Base-by-base conservation (phyloP, 2,113 vertebrate genomes). In the Caloenas nicobarica region DNA sequence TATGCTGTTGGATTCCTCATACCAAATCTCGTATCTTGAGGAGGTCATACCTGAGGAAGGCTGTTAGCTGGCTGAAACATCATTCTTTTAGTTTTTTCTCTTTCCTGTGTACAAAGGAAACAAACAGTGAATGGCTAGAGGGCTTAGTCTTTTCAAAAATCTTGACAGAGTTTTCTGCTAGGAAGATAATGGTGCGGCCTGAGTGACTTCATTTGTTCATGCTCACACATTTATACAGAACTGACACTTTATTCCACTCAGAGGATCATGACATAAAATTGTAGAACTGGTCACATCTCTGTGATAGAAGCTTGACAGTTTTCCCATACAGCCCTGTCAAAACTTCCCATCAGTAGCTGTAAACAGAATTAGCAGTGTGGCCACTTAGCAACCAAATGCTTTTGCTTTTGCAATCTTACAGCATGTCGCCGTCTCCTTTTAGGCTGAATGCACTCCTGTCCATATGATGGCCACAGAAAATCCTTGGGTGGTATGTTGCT, bases 361-460 rank as follows among this genome's bases (percentile, higher is more conserved):
- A 69, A 89, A 65, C 26, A 87, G 79, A 89, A 88, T 77, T 94
- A 97, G 88, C 84, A 97, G 61, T 88, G 81, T 88, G 93, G 96
- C 95, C 91, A 94, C 82, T 97, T 95, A 60, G 92, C 79, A 86
- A 90, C 34, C 62, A 94, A 76, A 42, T 95, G 92, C 80, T 94
- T 97, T 80, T 96, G 94, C 58, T 95, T 96, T 69, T 93, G 93
- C 86, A 96, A 10, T 78, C 97, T 99, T 92, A 99, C 97, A 73
- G 98, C 97, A 26, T 99, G 98, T 61, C 99, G 98, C 74, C 99
- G 98, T 88, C 99, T 98, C 96, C 98, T 99, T 96, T 99, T 99
- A 81, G 99, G 98, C 91, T 99, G 99, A 80, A 98, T 95, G 50
- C 98, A 98, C 79, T 99, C 99, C 96, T 98, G 99, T 95, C 97